phyloP scores from a whole-genome alignment of 2,888 invertebrate species.

The Lysandra bellargus region DNA sequence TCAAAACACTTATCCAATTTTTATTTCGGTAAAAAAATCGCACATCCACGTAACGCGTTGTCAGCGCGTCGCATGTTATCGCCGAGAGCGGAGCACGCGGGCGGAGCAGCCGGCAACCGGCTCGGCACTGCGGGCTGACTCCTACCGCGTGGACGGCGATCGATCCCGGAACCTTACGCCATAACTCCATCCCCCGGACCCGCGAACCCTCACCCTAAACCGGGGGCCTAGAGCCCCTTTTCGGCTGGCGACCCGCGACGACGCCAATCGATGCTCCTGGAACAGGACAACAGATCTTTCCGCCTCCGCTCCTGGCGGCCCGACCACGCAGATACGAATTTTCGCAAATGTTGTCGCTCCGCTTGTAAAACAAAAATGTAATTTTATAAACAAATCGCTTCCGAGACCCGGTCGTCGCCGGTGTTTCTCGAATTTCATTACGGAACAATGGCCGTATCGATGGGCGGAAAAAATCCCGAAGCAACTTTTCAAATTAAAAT shows the following conservation, averaged over 20 bases:
- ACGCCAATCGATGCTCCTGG: constrained; percentile 76
- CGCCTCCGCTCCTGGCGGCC: constrained; percentile 67
- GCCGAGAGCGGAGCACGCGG: constrained; percentile 53
- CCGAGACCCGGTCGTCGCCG: constrained; percentile 47
- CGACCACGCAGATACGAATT: constrained; percentile 58
- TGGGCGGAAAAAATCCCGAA: constrained; percentile 45
- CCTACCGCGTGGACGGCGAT: constrained; percentile 66
- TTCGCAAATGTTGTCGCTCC: constrained; percentile 60
- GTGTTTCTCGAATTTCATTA: constrained; percentile 56
- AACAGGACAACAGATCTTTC: constrained; percentile 75
- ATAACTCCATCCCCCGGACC: constrained; percentile 50
- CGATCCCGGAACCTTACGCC: constrained; percentile 57
- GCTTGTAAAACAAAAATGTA: constrained; percentile 55
- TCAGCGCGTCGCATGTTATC: constrained; percentile 64
- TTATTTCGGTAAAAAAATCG: constrained; percentile 48
- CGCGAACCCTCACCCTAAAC: constrained; percentile 47
- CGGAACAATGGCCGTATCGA: constrained; percentile 46
- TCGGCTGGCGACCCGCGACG: constrained; percentile 42
- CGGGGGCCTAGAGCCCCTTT: constrained; percentile 44
- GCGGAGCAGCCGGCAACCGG: constrained; percentile 65
- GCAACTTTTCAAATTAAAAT: constrained; percentile 33
- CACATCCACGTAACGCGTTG: constrained; percentile 57
- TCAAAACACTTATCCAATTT: constrained; percentile 31
- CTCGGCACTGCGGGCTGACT: constrained; percentile 73
- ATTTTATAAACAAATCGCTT: constrained; percentile 60